Base-by-base conservation (phyloP, 2,797 vertebrate genomes). In the Buphagus erythrorhynchus region DNA sequence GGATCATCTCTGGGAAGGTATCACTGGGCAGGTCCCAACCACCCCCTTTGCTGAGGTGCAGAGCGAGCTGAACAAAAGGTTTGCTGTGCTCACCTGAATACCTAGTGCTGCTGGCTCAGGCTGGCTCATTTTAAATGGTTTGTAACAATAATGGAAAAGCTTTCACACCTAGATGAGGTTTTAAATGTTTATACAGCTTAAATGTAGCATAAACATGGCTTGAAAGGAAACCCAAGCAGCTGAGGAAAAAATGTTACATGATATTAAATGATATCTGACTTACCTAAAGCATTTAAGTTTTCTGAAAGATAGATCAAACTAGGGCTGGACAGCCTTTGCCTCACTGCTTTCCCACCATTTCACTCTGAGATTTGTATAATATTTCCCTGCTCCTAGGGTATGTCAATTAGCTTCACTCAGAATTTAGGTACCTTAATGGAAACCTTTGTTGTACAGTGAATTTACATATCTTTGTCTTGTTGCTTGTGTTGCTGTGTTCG, bases 1-100 rank as follows among this genome's bases (percentile, higher is more conserved):
- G 6, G 17, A 1, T 16, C 21, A 72, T 33, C 29, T 22, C 24
- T 42, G 10, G 4, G 2, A 6, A 5, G 48, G 8, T 2, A 7
- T 1, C 1, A 0, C 26, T 14, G 18, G 22, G 40, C 55, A 61
- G 29, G 11, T 43, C 66, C 2, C 0, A 16, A 2, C 11, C 14
- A 0, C 9, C 38, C 2, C 6, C 36, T 46, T 17, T 62, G 36
- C 38, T 9, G 42, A n/a, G 24, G n/a, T 5, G 16, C 22, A 13
- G 24, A 2, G 1, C 7, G 31, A 62, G 48, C 43, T 14, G 2
- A 31, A 21, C 21, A 10, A 16, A 25, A 54, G 5, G 2, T n/a
- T 26, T 26, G 22, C 42, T 46, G 42, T 28, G 42, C 26, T 35
- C 43, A 17, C 25, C 51, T 11, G 9, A 11, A 4, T 49, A 35